Evolutionary conservation across 2,797 vertebrate species (phyloP), one percentile per base, ranked within the genome.

Genomic region (Tachyglossus aculeatus): DNA sequence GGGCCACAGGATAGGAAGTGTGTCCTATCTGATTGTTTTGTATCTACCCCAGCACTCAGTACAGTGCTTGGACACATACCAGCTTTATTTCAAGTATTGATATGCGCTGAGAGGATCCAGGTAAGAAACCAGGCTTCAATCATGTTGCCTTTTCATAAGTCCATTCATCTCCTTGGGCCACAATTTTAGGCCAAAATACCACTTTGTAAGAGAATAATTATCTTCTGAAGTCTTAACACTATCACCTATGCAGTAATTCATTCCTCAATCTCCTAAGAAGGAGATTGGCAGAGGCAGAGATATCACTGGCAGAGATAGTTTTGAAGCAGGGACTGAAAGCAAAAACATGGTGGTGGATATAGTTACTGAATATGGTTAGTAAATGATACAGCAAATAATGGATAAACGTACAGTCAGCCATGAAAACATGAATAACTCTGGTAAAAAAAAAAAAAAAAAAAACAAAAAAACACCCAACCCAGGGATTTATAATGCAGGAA

Each of bases 281-380:
- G 12, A n/a, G n/a, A n/a, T n/a, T n/a, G n/a, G n/a, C 67, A 50
- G 82, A 70, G 44, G 22, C 69, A 70, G 55, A 25, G 27, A 75
- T 41, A 48, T 73, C 77, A 67, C 82, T 58, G n/a, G n/a, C 85
- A 84, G 67, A 77, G 79, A 19, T n/a, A 66, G 53, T 54, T 63
- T 48, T 79, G 65, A 71, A 81, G 58, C 39, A 38, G 27, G 43
- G 67, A 66, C 70, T 75, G 72, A 83, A 79, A 74, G 40, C 71
- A 68, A 76, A 81, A 37, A 67, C 15, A 71, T n/a, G n/a, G 48
- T 31, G 55, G 37, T 34, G n/a, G n/a, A n/a, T n/a, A n/a, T n/a
- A n/a, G n/a, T 54, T 68, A 25, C 73, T 79, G 72, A 70, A 74
- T 63, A 45, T n/a, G 54, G 47, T 58, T 41, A 63, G 53, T 16